These are phyloP conservation scores for Podilymbus podiceps DNA, from an alignment of 2,113 vertebrate species.

Conservation along the genomic window DNA sequence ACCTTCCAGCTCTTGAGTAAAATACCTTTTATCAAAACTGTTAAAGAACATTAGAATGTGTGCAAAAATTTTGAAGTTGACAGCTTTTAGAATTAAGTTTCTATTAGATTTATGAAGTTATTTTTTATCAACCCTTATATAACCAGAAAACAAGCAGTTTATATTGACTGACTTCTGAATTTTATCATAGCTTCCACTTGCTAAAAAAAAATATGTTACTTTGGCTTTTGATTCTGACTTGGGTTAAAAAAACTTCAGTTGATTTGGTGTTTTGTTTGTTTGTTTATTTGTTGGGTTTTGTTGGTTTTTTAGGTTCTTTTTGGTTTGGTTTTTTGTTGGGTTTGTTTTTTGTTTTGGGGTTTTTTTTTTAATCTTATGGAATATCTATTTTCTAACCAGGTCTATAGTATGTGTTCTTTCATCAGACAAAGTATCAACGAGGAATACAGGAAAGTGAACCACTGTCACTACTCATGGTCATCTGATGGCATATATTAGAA, in stretches of 20 bases:
- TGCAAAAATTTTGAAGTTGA: neutral
- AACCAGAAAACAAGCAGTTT: neutral
- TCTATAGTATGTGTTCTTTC: neutral
- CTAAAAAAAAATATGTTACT: neutral
- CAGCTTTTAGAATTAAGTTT: neutral
- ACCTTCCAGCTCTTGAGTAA: neutral
- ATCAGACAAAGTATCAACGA: neutral
- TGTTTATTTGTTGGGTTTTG: no score
- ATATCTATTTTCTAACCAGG: neutral
- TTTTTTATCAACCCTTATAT: neutral
- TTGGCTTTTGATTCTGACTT: neutral
- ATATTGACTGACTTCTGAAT: neutral
- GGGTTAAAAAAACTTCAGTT: neutral
- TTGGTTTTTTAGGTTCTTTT: neutral
- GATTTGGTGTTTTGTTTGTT: no score
- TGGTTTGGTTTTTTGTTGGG: no score
- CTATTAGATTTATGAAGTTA: neutral
- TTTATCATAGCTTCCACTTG: neutral
- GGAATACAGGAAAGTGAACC: neutral
- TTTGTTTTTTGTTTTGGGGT: no score
- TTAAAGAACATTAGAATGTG: neutral
- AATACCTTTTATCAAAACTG: neutral
- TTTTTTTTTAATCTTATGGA: neutral
- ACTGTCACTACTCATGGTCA: fast-evolving
- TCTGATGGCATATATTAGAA: neutral